phyloP scores from a whole-genome alignment of 2,797 vertebrate genomes.

The Sibirionetta formosa region DNA sequence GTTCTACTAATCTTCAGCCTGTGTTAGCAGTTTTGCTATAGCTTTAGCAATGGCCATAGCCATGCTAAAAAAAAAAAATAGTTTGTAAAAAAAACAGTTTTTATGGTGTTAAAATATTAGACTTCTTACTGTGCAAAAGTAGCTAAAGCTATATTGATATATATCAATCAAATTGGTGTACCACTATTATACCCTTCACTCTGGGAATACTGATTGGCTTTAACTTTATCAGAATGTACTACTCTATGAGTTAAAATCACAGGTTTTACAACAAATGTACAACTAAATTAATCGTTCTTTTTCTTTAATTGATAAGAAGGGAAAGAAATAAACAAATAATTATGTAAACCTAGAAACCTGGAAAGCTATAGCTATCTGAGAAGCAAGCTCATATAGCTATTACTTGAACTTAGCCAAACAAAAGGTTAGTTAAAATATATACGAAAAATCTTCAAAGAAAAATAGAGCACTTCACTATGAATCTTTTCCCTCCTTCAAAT shows the following conservation, averaged over 20 bases:
- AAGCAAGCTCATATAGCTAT: background rate
- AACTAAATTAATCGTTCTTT: background rate
- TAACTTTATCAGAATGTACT: background rate
- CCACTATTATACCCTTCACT: background rate
- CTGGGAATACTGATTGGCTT: background rate
- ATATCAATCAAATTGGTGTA: background rate
- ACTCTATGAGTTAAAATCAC: background rate
- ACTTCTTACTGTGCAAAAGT: background rate
- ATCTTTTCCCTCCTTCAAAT: background rate
- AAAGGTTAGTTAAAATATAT: background rate
- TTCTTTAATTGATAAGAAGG: background rate
- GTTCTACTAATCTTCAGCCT: background rate
- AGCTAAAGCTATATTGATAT: background rate
- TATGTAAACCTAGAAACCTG: background rate
- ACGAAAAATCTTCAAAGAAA: background rate
- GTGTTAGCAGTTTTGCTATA: background rate
- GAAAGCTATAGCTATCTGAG: background rate
- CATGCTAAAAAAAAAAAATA: background rate
- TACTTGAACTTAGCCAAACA: background rate
- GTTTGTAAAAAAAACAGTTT: background rate
- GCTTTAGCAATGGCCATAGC: background rate
- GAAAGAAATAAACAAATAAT: background rate
- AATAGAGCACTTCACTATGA: background rate
- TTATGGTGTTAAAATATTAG: background rate
- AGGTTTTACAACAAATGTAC: background rate